Evolutionary conservation across 2,797 vertebrate species (phyloP).

Genomic region (Danionella dracula): DNA sequence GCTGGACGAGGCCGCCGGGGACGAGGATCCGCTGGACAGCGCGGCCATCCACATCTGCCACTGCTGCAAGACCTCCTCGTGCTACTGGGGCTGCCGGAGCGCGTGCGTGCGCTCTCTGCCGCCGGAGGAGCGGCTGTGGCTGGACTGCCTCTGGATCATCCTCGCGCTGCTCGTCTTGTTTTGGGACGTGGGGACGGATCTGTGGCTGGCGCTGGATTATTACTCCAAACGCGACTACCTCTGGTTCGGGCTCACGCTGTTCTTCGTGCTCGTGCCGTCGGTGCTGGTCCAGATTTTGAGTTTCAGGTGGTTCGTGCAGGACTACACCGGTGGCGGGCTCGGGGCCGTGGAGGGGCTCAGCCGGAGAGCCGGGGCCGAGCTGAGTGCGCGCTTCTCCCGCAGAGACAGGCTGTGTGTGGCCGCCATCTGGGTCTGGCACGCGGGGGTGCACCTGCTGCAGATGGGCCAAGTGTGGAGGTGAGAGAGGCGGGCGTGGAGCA

Average conservation of each 20-base stretch:
- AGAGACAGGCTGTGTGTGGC: conserved; percentile 86
- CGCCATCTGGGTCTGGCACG: conserved; percentile 93
- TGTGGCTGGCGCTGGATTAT: conserved; percentile 92
- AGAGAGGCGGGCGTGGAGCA: conserved; percentile 37
- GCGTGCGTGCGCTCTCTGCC: conserved; percentile 84
- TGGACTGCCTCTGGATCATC: conserved; percentile 98
- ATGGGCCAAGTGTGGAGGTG: conserved; percentile 99
- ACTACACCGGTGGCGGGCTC: conserved; percentile 90
- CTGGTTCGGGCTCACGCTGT: conserved; percentile 91
- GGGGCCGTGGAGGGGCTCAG: conserved; percentile 91
- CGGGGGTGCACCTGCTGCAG: conserved; percentile 92
- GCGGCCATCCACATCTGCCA: conserved; percentile 94
- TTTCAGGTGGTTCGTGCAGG: conserved; percentile 98
- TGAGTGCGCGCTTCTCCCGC: conserved; percentile 68
- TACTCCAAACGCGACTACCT: conserved; percentile 86
- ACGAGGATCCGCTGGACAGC: conserved; percentile 81
- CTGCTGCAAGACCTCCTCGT: conserved; percentile 93
- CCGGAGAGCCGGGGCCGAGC: conserved; percentile 75
- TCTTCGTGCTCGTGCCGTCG: conserved; percentile 94
- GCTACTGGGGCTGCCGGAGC: conserved; percentile 96
- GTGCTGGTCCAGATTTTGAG: conserved; percentile 95
- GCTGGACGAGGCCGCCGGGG: conserved; percentile 73
- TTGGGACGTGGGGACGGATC: conserved; percentile 95
- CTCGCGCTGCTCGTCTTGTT: conserved; percentile 92
- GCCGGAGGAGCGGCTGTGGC: conserved; percentile 81